These are phyloP conservation scores for Pangasius macronema DNA, from an alignment of 2,797 vertebrate genomes.

Conservation along the genomic window DNA sequence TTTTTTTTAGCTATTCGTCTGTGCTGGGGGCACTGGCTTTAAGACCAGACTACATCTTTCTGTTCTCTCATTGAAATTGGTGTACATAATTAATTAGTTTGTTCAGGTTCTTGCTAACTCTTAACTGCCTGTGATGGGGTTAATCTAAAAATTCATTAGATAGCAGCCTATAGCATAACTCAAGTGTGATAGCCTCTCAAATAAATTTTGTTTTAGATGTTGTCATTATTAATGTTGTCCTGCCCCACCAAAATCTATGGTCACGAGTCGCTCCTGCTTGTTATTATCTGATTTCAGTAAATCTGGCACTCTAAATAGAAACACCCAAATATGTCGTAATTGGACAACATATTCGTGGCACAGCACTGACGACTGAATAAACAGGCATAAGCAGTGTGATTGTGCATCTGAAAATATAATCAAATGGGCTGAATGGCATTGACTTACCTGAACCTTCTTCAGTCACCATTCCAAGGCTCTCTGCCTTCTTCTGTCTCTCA, in stretches of 20 bases:
- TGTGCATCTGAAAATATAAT: not conserved
- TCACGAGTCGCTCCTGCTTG: not conserved
- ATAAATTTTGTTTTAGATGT: not conserved
- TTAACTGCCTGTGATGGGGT: not conserved
- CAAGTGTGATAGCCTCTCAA: not conserved
- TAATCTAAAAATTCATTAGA: not conserved
- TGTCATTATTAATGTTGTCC: not conserved
- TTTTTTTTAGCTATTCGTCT: not conserved
- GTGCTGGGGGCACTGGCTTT: not conserved
- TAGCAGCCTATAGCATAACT: not conserved
- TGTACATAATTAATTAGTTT: not conserved
- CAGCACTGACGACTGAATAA: not conserved
- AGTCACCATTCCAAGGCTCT: conserved; percentile 98
- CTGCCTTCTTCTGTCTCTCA: conserved; percentile 99
- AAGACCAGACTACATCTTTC: not conserved
- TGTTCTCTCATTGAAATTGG: not conserved
- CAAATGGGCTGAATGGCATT: not conserved
- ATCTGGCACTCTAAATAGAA: not conserved
- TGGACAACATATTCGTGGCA: not conserved
- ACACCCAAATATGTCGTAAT: not conserved
- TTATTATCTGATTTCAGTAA: not conserved
- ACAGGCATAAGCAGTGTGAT: not conserved
- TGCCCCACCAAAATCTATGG: not conserved
- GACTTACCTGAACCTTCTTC: conserved; percentile 98
- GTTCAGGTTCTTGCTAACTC: not conserved